A percentile compares a stretch with the other conserved stretches of the same genome.
These are phyloP conservation scores for Alca torda DNA, from an alignment of 2,797 vertebrate species.

Conservation along the genomic window DNA sequence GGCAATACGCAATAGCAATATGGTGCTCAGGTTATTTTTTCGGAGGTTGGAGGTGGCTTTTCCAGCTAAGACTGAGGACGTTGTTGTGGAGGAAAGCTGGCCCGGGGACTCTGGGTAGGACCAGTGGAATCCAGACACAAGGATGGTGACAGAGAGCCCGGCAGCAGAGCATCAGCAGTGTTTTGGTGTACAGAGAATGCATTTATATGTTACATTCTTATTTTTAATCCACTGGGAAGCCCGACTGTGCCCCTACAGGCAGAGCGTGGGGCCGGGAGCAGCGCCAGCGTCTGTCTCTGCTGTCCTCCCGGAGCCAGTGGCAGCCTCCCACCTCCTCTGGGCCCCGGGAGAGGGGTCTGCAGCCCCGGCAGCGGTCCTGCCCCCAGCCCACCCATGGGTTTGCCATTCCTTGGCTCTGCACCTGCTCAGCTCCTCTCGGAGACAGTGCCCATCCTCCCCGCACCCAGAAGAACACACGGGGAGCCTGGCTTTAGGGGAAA, in stretches of 20 bases:
- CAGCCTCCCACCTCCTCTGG: too few relatives aligned
- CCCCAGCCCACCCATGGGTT: fast-evolving
- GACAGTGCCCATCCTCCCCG: not conserved
- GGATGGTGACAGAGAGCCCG: fast-evolving
- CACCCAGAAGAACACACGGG: fast-evolving
- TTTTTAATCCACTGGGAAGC: not conserved
- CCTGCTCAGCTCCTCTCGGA: not conserved
- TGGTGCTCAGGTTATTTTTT: not conserved
- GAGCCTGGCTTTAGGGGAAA: not conserved
- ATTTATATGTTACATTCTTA: not conserved
- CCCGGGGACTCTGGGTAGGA: not conserved
- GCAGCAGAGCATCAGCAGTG: not conserved
- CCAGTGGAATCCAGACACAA: not conserved
- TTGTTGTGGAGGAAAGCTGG: not conserved
- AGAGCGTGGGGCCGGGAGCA: not conserved
- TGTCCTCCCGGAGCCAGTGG: not conserved
- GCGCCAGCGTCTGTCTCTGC: not conserved
- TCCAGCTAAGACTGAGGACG: not conserved
- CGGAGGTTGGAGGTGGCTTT: not conserved
- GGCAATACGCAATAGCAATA: not conserved
- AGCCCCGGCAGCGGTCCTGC: fast-evolving
- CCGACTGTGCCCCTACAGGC: not conserved
- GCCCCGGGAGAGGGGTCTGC: not conserved
- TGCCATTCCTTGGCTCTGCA: not conserved
- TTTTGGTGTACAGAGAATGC: not conserved